Evolutionary conservation across 2,888 invertebrate species (phyloP).

Genomic region (Lucinisca nassula): DNA sequence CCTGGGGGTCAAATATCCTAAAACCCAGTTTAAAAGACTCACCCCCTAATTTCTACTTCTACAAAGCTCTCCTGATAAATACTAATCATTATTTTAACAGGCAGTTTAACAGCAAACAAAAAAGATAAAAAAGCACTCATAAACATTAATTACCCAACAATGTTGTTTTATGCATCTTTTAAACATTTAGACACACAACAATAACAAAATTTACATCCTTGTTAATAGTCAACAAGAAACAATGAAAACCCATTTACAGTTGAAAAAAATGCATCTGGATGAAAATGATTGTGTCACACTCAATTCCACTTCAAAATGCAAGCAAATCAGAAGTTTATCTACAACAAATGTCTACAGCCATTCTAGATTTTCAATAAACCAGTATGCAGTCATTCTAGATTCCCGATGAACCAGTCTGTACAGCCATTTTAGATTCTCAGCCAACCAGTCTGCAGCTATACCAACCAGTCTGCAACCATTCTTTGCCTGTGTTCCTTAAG

Average conservation of each 20-base stretch:
- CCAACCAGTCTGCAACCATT: too few species aligned
- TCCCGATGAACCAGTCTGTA: too few species aligned
- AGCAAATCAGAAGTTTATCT: too few species aligned
- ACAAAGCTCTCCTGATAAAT: too few species aligned
- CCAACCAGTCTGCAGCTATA: neutral
- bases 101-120: constrained; percentile 3
- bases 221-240: neutral
- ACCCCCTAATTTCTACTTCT: too few species aligned
- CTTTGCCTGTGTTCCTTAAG: too few species aligned
- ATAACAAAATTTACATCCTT: constrained; percentile 1
- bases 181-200: neutral
- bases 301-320: neutral
- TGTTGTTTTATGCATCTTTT: neutral
- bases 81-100: neutral
- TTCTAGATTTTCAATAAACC: too few species aligned
- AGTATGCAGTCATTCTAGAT: too few species aligned
- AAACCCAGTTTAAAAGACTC: too few species aligned
- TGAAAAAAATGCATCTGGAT: neutral
- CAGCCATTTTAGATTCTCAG: neutral
- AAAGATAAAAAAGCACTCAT: constrained; percentile 11
- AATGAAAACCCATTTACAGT: neutral
- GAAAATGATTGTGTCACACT: neutral
- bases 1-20: too few species aligned
- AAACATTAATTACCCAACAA: neutral
- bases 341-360: too few species aligned